Evolutionary conservation across 2,113 vertebrate genomes (phyloP).

Genomic region (Cyrtonyx montezumae): DNA sequence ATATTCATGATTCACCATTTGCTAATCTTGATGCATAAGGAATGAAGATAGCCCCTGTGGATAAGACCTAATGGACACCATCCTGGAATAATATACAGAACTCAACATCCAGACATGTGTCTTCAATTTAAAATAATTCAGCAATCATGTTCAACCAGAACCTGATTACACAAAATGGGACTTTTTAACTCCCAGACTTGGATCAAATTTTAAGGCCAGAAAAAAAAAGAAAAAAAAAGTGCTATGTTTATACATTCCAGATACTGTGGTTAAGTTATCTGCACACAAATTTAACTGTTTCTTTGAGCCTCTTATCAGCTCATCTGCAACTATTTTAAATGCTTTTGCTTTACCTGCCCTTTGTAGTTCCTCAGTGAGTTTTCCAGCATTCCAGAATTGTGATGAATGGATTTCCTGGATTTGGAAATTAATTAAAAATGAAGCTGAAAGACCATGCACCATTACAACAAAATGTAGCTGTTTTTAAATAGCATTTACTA

Average conservation of each 20-base stretch:
- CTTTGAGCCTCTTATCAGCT: conserved; percentile 75
- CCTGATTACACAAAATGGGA: conserved; percentile 89
- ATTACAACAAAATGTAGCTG: background rate
- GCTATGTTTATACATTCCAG: conserved; percentile 79
- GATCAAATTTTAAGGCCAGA: conserved; percentile 82
- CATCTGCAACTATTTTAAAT: conserved; percentile 69
- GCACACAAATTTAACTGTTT: conserved; percentile 74
- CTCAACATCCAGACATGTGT: conserved; percentile 83
- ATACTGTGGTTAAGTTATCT: conserved; percentile 76
- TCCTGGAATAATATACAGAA: conserved; percentile 84
- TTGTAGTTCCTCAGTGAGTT: conserved; percentile 60
- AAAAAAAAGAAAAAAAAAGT: conserved; percentile 49
- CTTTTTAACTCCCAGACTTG: conserved; percentile 86
- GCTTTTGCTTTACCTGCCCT: conserved; percentile 67
- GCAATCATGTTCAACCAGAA: conserved; percentile 88
- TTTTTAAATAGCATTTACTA: background rate
- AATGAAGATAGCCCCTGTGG: conserved; percentile 85
- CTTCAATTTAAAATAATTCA: conserved; percentile 89
- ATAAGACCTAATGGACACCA: conserved; percentile 84
- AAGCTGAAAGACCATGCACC: background rate
- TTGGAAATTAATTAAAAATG: conserved; percentile 68
- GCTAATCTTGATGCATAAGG: conserved; percentile 78
- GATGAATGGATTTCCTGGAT: conserved; percentile 64
- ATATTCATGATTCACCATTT: conserved; percentile 77
- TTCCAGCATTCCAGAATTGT: conserved; percentile 55